Evolutionary conservation across 2,113 vertebrate species (phyloP).

Genomic region (Acanthochromis polyacanthus): DNA sequence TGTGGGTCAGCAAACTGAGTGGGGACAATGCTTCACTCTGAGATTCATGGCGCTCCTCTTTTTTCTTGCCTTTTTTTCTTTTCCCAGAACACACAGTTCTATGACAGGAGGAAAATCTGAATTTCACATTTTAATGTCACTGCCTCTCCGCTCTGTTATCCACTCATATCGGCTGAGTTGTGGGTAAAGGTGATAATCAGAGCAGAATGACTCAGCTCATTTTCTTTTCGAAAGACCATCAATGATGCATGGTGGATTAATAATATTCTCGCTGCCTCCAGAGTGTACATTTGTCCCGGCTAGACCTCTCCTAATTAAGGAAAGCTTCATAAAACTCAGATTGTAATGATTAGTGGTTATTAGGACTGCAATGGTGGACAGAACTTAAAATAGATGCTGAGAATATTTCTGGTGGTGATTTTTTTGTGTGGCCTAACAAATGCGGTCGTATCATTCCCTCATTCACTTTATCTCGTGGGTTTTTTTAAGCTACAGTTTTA

Average conservation of each 20-base stretch:
- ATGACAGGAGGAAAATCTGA: slow-evolving; percentile 19
- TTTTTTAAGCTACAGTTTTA: slow-evolving; percentile 25
- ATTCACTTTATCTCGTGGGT: slow-evolving; percentile 31
- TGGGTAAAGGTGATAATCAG: slow-evolving; percentile 61
- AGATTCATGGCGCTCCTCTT: slow-evolving; percentile 12
- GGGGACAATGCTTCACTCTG: slow-evolving; percentile 14
- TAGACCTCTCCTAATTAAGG: slow-evolving; percentile 67
- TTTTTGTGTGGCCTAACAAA: slow-evolving; percentile 39
- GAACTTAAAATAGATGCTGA: slow-evolving; percentile 50
- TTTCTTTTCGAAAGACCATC: slow-evolving; percentile 66
- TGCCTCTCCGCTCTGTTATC: slow-evolving; percentile 26
- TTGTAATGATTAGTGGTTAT: slow-evolving; percentile 63
- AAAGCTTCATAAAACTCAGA: slow-evolving; percentile 59
- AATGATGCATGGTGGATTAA: slow-evolving; percentile 68
- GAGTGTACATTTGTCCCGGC: slow-evolving; percentile 63
- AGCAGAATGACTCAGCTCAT: slow-evolving; percentile 66
- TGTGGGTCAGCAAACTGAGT: slow-evolving; percentile 50
- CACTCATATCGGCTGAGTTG: slow-evolving; percentile 56
- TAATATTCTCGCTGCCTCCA: slow-evolving; percentile 59
- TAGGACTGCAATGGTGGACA: slow-evolving; percentile 45
- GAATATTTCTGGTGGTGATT: slow-evolving; percentile 41
- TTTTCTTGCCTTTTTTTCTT: background rate
- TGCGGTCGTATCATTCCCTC: slow-evolving; percentile 25
- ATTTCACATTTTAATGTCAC: slow-evolving; percentile 35
- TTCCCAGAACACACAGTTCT: slow-evolving; percentile 17